Percentiles rank a stretch among this genome's conserved stretches.
These are phyloP conservation scores for Eidolon helvum DNA, from an alignment of 2,113 vertebrate species.

Conservation along the genomic window DNA sequence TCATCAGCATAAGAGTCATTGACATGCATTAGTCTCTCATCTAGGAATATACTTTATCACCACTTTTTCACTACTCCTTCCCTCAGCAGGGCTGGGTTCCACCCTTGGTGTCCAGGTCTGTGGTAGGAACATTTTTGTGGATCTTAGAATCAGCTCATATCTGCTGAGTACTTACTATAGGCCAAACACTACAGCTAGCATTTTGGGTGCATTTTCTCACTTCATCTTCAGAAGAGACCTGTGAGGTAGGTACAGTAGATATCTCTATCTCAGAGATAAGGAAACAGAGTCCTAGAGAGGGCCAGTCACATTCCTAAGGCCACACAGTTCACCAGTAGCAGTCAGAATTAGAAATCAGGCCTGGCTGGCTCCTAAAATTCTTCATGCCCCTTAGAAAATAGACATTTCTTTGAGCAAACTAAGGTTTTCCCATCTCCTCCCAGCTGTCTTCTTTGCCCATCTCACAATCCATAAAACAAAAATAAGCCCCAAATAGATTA, in stretches of 20 bases:
- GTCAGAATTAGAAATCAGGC: neutral
- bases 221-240: neutral
- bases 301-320: neutral
- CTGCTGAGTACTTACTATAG: neutral
- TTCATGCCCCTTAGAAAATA: neutral
- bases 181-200: accelerated
- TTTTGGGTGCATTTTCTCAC: neutral
- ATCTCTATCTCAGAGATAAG: neutral
- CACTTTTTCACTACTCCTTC: neutral
- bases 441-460: neutral
- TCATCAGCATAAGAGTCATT: neutral
- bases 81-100: neutral
- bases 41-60: neutral
- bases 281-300: neutral
- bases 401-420: neutral
- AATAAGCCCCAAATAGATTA: constrained; percentile 35
- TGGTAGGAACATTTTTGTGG: neutral
- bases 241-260: neutral
- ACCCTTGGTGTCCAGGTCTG: accelerated
- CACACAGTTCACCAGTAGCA: neutral
- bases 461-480: constrained; percentile 43
- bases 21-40: neutral
- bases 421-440: neutral
- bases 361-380: neutral
- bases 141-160: neutral